Evolutionary conservation across 2,113 vertebrate species (phyloP).

Genomic region (Sylvilagus bachmani): DNA sequence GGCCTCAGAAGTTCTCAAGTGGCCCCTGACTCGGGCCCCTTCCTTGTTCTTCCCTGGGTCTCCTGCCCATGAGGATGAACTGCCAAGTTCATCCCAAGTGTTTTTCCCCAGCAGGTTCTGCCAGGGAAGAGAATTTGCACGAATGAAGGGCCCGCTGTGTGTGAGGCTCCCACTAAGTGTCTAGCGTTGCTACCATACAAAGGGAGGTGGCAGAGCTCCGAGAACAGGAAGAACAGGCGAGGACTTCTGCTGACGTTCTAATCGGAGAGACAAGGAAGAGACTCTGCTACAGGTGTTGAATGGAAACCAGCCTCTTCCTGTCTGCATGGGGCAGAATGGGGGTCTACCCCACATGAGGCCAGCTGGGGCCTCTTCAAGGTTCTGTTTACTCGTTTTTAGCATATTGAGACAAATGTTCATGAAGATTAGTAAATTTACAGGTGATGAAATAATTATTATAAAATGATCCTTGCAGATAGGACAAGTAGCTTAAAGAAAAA

Average conservation of each 20-base stretch:
- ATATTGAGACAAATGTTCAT: not conserved
- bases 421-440: not conserved
- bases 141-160: not conserved
- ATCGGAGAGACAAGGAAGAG: constrained; percentile 8
- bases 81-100: not conserved
- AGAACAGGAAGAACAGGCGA: not conserved
- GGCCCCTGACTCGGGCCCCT: not conserved
- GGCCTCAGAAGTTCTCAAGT: not conserved
- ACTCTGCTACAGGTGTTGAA: not conserved
- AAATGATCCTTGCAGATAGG: not conserved
- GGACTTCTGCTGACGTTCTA: not conserved
- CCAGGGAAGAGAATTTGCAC: not conserved
- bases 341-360: not conserved
- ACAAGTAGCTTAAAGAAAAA: not conserved
- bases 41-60: not conserved
- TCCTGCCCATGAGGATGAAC: not conserved
- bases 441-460: not conserved
- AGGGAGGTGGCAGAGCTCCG: not conserved
- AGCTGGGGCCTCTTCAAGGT: not conserved
- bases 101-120: not conserved
- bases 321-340: not conserved
- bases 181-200: not conserved
- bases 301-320: not conserved
- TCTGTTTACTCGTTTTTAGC: not conserved
- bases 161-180: not conserved